Percentiles rank a stretch among this genome's conserved stretches.
phyloP scores from a whole-genome alignment of 2,797 vertebrate genomes.

The Rhadinocentrus ornatus region DNA sequence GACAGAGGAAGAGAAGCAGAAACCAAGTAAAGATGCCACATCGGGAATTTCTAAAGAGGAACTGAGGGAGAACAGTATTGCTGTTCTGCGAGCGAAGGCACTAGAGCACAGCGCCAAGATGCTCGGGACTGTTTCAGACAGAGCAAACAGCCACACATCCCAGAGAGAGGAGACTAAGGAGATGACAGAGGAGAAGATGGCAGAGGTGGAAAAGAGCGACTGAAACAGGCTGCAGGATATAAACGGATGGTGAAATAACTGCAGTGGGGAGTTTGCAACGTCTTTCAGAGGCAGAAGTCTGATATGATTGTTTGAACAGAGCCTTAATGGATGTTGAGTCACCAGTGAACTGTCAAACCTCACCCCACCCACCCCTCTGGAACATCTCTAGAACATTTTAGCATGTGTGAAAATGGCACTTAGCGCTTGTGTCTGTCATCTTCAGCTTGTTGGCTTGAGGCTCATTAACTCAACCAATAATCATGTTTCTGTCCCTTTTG shows the following conservation, averaged over 20 bases:
- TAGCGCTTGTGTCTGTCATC: not conserved
- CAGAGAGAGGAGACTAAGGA: constrained; percentile 49
- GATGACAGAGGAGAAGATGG: constrained; percentile 25
- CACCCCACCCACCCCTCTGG: not conserved
- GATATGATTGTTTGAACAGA: constrained; percentile 6
- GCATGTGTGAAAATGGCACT: not conserved
- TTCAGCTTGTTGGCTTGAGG: not conserved
- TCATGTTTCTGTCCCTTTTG: not conserved
- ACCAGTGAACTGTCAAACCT: not conserved
- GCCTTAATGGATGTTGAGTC: not conserved
- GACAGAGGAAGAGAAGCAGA: constrained; percentile 78
- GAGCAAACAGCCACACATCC: constrained; percentile 18
- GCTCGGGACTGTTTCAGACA: constrained; percentile 85
- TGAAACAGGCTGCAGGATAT: constrained; percentile 26
- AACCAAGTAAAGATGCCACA: constrained; percentile 76
- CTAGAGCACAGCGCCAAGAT: constrained; percentile 98
- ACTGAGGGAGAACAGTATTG: constrained; percentile 98
- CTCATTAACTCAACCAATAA: constrained; percentile 7
- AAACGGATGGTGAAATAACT: constrained; percentile 22
- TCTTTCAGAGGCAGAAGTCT: constrained; percentile 11
- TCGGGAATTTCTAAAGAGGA: constrained; percentile 92
- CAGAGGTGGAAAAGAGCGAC: constrained; percentile 46
- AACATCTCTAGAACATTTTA: constrained; percentile 1
- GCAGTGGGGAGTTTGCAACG: constrained; percentile 1
- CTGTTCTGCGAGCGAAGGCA: constrained; percentile 93